Evolutionary conservation across 2,113 vertebrate species (phyloP).

Genomic region (Panthera tigris): DNA sequence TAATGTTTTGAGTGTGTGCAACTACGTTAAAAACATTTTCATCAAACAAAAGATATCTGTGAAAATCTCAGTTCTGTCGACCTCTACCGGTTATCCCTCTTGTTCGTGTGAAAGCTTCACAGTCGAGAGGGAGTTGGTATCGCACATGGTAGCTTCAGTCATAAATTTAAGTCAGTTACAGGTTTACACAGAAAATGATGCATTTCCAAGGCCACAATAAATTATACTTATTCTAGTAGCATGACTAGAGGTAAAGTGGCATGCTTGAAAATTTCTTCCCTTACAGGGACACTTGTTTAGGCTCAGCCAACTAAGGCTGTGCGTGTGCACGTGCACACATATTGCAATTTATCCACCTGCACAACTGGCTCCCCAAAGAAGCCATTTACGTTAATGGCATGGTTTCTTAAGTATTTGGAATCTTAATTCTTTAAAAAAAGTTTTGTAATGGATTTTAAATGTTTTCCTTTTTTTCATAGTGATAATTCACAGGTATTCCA

Average conservation of each 20-base stretch:
- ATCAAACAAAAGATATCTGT: background rate
- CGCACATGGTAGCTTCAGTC: background rate
- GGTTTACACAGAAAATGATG: slow-evolving; percentile 31
- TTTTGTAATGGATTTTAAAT: slow-evolving; percentile 5
- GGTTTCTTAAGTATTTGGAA: slow-evolving; percentile 31
- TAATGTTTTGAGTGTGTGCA: background rate
- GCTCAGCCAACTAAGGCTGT: background rate
- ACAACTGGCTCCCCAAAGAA: slow-evolving; percentile 8
- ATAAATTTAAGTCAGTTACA: slow-evolving; percentile 46
- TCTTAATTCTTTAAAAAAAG: background rate
- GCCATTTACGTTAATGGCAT: background rate
- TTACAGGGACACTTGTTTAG: slow-evolving; percentile 35
- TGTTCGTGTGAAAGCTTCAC: slow-evolving; percentile 7
- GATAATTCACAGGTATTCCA: slow-evolving; percentile 39
- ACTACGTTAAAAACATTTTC: slow-evolving; percentile 3
- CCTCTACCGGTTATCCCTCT: background rate
- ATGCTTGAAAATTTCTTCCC: slow-evolving; percentile 51
- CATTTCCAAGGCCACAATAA: slow-evolving; percentile 53
- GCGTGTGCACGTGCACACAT: background rate
- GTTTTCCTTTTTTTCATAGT: slow-evolving; percentile 55
- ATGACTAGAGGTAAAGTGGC: slow-evolving; percentile 17
- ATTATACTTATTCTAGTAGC: slow-evolving; percentile 43
- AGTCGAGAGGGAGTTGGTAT: background rate
- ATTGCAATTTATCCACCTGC: slow-evolving; percentile 1
- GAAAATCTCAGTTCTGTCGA: background rate